Evolutionary conservation across 2,113 vertebrate genomes (phyloP), one percentile per base, ranked within the genome.

Genomic region (Mellivora capensis): DNA sequence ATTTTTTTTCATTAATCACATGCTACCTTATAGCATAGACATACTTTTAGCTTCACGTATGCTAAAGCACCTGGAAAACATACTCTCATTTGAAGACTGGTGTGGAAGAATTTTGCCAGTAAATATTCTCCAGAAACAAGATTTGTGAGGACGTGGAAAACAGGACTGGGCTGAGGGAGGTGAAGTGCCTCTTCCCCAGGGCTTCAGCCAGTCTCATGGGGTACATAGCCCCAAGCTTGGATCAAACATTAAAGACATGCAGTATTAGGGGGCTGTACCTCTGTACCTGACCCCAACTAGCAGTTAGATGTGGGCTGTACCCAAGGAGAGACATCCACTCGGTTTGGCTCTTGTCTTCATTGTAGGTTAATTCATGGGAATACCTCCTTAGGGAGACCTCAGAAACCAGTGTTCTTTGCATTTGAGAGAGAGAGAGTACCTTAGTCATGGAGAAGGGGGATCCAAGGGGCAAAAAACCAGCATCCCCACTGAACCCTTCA

Each of bases 381-480:
- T 72, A 7, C 4, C 31, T 47, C 18, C 27, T 3, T 18, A 6
- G 27, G 34, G 44, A 39, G 11, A 34, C 15, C 44, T 67, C n/a
- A 52, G 44, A 34, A 80, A 18, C 6, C 34, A 80, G 44, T 34
- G 39, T 29, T 80, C n/a, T 13, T 67, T 67, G 57, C 13, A 37
- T 34, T 6, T n/a, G n/a, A 62, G 25, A 4, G 10, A 34, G 34
- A 54, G 10, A 52, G 10, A 23, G 25, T 59, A 29, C 14, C 31
- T 64, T 12, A 9, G 25, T 67, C 34, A 52, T 80, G 62, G 62
- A 34, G 25, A 11, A 18, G 6, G 44, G 44, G 7, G 18, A 67
- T 34, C 76, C 31, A 12, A 21, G 12, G 31, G 10, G 4, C n/a
- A 4, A 10, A 42, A 54, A 21, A 29, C 0, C 0, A 23, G 18